Percentiles rank a stretch among this genome's conserved stretches.
Conservation (phyloP, 2,797 vertebrate species). For the Eidolon dupreanum region DNA sequence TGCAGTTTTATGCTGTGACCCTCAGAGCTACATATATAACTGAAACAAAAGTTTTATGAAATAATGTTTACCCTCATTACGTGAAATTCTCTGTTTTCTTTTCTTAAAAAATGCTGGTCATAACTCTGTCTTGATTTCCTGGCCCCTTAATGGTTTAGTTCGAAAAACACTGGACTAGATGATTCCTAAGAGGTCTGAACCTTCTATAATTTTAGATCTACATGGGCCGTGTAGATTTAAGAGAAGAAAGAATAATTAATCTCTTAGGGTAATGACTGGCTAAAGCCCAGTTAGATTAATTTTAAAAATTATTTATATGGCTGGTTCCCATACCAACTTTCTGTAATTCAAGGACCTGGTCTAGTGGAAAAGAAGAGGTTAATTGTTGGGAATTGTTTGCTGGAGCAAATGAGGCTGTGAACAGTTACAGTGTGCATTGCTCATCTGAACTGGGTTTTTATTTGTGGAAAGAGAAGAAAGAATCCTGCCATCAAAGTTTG, state of each 20-base stretch:
- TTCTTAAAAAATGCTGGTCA: background rate
- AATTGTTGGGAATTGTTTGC: background rate
- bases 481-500: conserved; percentile 27
- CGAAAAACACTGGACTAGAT: background rate
- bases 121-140: conserved; percentile 47
- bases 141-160: conserved; percentile 33
- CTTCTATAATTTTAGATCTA: conserved; percentile 50
- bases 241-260: conserved; percentile 44
- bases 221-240: background rate
- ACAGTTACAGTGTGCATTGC: background rate
- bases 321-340: conserved; percentile 27
- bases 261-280: conserved; percentile 18
- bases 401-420: background rate
- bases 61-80: background rate
- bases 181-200: background rate
- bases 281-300: conserved; percentile 33
- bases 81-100: conserved; percentile 15
- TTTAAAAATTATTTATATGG: background rate
- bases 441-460: conserved; percentile 24
- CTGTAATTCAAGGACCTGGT: conserved; percentile 19
- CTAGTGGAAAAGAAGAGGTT: conserved; percentile 34
- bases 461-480: conserved; percentile 59
- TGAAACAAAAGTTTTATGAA: conserved; percentile 31
- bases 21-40: background rate
- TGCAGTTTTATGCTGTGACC: background rate